These are phyloP conservation scores for Hestina assimilis DNA, from an alignment of 1,140 invertebrate species.

Conservation along the genomic window DNA sequence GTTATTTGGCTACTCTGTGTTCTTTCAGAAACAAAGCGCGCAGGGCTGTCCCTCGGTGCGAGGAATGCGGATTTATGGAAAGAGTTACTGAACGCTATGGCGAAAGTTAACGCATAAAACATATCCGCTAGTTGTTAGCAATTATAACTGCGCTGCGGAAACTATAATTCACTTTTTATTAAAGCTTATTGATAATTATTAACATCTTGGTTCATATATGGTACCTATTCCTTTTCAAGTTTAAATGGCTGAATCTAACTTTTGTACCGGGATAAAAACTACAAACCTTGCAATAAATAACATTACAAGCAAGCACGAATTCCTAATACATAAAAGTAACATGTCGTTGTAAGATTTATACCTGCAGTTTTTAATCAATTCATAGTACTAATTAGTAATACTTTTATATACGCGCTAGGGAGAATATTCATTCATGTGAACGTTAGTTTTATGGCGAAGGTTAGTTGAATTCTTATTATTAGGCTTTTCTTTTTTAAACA, in stretches of 20 bases:
- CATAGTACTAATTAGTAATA: too few relatives aligned
- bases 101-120: conserved; percentile 20
- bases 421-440: too few relatives aligned
- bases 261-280: not conserved
- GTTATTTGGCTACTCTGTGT: not conserved
- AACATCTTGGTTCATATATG: not conserved
- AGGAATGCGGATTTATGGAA: conserved; percentile 47
- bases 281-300: too few relatives aligned
- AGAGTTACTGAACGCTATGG: conserved; percentile 28
- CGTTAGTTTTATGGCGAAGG: too few relatives aligned
- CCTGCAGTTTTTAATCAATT: too few relatives aligned
- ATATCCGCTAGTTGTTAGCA: not conserved
- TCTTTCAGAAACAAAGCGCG: not conserved
- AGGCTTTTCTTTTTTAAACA: too few relatives aligned
- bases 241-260: not conserved
- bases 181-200: not conserved
- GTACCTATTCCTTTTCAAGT: not conserved
- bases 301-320: too few relatives aligned
- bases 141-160: conserved; percentile 11
- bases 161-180: conserved; percentile 11
- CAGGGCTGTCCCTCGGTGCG: conserved; percentile 28
- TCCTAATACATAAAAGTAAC: too few relatives aligned
- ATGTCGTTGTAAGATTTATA: too few relatives aligned
- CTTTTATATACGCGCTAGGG: too few relatives aligned
- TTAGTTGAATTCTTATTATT: too few relatives aligned